Base-by-base conservation (phyloP, 2,888 invertebrate genomes). In the Cerceris rybyensis region DNA sequence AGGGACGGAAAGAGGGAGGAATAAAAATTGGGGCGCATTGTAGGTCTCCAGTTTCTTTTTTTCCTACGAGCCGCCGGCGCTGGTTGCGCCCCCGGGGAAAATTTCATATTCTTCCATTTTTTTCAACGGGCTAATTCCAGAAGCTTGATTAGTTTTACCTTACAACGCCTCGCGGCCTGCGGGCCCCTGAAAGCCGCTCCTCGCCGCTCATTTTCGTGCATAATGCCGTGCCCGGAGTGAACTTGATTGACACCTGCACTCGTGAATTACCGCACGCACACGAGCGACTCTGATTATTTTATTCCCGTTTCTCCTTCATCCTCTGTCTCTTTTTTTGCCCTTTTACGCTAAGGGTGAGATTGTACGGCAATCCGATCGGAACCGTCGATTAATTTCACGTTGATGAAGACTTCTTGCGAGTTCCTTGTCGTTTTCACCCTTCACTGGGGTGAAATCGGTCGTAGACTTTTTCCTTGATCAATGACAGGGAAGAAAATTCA, bases 81-180 rank as follows among this genome's bases (percentile, higher is more conserved):
- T 61, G 76, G 70, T 64, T 70, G 76, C 82, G 87, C 87, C 87
- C 81, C 82, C 81, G 75, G 82, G 86, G 85, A 84, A 82, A 88
- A 86, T 85, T 87, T 88, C 83, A 80, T 85, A 80, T 85, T 87
- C 84, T 82, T 84, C 78, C 78, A 82, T 87, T 83, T 86, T 81
- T 81, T 59, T 68, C 55, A 52, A 79, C 78, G 75, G 79, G 83
- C 89, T 88, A 88, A 89, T 89, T 89, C 89, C 89, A 88, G 89
- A 84, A 89, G 89, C 89, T 88, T 88, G 88, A 89, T 89, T 89
- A 89, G 86, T 88, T 88, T 88, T 78, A 84, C 76, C 78, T 76
- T 82, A 75, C 77, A 78, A 83, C 78, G 63, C 81, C 68, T 74
- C 70, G 68, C 77, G 71, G 57, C 66, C 42, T 63, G 9, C 43